Evolutionary conservation across 2,113 vertebrate species (phyloP), one percentile per base, ranked within the genome.

Genomic region (Hippocampus mohnikei): DNA sequence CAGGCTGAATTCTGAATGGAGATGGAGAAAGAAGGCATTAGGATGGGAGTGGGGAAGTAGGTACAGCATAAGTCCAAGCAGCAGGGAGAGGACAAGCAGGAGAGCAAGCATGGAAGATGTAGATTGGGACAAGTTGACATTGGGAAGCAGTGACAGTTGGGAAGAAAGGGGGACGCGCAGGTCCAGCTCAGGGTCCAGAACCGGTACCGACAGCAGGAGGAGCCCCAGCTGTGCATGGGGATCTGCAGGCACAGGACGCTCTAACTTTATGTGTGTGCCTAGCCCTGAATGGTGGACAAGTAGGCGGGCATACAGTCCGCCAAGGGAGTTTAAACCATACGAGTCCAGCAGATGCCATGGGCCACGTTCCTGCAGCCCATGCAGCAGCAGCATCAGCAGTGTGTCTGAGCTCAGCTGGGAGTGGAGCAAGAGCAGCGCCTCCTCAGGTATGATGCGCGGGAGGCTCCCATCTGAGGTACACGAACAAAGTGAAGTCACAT

Each of bases 391-490:
- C 81, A 91, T 37, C 33, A 37, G 77, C 77, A 87, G 82, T 66
- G 72, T 85, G 63, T 93, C 91, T 0, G 91, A 93, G 66, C 71
- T 93, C 9, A 92, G 91, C 81, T 85, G 81, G 74, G 89, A 92
- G 55, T 90, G 87, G 85, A 88, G 87, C 75, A 74, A 80, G 72
- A 84, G 85, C 75, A 90, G 88, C n/a, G 81, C 85, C 46, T 87
- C 80, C 66, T 91, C 88, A 41, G 77, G 73, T 46, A 74, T 53
- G 72, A 72, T 74, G 20, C 23, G 41, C 67, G 56, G 50, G 64
- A 64, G 4, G 9, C 69, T 42, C 23, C 79, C 75, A 46, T 46
- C 53, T 4, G 67, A 80, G 66, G 40, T 70, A 48, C 81, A 82
- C 50, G 87, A 78, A 58, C 73, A 70, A 20, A 81, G 70, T 25